phyloP scores from a whole-genome alignment of 2,113 vertebrate genomes.

The Gallinago media region DNA sequence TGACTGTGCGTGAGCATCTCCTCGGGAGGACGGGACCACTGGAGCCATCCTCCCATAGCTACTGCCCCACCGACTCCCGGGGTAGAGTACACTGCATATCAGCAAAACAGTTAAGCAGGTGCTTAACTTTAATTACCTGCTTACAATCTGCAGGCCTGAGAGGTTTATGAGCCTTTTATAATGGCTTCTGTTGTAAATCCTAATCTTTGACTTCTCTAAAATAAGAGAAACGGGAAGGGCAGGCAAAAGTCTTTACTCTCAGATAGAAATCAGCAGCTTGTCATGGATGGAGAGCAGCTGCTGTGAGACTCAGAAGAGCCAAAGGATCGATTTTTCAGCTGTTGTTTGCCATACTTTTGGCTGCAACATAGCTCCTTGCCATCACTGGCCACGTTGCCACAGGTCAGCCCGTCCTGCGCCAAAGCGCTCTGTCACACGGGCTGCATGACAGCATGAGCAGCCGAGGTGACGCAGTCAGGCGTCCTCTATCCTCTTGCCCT shows the following conservation, averaged over 20 bases:
- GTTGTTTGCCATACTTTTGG: neutral
- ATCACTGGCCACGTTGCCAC: neutral
- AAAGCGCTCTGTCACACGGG: accelerated
- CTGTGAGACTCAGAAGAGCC: neutral
- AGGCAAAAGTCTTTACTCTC: neutral
- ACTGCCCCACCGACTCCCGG: neutral
- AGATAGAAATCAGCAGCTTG: neutral
- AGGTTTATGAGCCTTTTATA: slow-evolving; percentile 18
- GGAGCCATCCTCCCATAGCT: neutral
- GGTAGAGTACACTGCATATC: neutral
- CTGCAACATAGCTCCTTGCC: neutral
- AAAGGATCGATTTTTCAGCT: neutral
- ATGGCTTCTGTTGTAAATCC: slow-evolving; percentile 20
- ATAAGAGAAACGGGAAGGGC: neutral
- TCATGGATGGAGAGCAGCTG: neutral
- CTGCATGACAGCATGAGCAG: neutral
- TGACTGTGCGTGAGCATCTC: accelerated
- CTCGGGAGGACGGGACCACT: accelerated
- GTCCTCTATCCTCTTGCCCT: accelerated
- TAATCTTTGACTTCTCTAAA: neutral
- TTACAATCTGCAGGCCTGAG: slow-evolving; percentile 6
- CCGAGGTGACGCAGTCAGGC: neutral
- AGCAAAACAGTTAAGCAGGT: neutral
- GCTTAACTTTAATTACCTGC: slow-evolving; percentile 32
- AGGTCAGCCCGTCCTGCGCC: accelerated